These are phyloP conservation scores for Brachionus manjavacas DNA, from an alignment of 1,140 invertebrate genomes.

Conservation along the genomic window DNA sequence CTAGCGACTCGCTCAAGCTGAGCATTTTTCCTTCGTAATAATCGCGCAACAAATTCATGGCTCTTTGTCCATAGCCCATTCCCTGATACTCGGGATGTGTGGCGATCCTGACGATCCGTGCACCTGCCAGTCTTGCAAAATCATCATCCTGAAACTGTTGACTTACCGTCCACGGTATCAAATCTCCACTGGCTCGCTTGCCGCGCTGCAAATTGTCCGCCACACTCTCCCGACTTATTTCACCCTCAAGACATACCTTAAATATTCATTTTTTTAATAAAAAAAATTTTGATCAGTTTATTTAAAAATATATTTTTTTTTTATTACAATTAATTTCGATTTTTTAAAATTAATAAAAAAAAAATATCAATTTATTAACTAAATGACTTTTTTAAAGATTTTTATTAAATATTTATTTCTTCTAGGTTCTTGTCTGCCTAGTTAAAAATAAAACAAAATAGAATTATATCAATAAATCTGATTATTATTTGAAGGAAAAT, in stretches of 20 bases:
- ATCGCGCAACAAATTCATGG: conserved; percentile 73
- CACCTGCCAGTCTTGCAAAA: conserved; percentile 83
- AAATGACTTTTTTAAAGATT: no score
- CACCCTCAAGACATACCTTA: conserved; percentile 81
- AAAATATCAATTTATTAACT: no score
- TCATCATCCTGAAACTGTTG: conserved; percentile 91
- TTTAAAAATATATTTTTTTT: no score
- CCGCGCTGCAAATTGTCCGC: conserved; percentile 73
- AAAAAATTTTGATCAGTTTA: no score
- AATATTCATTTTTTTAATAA: no score
- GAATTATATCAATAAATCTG: no score
- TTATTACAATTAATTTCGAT: no score
- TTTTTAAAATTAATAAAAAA: no score
- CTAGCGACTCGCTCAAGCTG: conserved; percentile 62
- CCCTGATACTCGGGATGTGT: conserved; percentile 96
- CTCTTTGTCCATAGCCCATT: conserved; percentile 89
- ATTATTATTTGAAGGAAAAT: no score
- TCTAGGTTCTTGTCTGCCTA: no score
- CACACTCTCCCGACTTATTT: conserved; percentile 76
- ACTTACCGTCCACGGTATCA: conserved; percentile 95
- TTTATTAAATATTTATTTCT: no score
- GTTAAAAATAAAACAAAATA: no score
- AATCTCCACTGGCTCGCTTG: conserved; percentile 82
- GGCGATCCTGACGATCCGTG: conserved; percentile 86
- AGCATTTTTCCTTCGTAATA: conserved; percentile 83